Conservation (phyloP, 2,797 vertebrate species). For the Apogon talboti region DNA sequence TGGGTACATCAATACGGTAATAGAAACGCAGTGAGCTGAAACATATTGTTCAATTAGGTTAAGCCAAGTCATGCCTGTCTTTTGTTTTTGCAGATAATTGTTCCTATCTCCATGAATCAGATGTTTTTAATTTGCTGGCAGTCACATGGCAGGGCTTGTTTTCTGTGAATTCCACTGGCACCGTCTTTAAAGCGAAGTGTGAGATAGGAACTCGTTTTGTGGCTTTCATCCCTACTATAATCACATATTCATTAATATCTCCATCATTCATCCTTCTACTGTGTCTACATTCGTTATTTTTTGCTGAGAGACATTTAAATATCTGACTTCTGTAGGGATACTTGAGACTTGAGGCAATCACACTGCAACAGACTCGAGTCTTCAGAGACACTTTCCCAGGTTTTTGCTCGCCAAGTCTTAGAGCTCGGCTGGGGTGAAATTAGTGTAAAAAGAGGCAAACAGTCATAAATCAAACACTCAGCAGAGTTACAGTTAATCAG, state of each 20-base stretch:
- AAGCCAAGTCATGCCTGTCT: background rate
- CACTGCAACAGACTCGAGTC: background rate
- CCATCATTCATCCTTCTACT: too few relatives aligned
- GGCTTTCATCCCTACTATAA: too few relatives aligned
- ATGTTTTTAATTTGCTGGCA: background rate
- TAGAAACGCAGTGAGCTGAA: slow-evolving; percentile 2
- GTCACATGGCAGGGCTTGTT: background rate
- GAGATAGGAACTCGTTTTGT: too few relatives aligned
- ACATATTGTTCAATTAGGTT: background rate
- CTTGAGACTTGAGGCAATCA: background rate
- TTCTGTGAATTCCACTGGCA: background rate
- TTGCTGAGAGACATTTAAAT: background rate
- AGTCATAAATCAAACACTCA: slow-evolving; percentile 38
- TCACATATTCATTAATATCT: too few relatives aligned
- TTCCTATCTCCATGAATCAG: background rate
- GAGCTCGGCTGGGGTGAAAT: background rate
- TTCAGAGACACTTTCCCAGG: background rate
- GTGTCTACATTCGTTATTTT: too few relatives aligned
- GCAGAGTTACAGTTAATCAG: slow-evolving; percentile 47
- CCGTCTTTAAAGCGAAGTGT: too few relatives aligned
- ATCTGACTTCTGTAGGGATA: background rate
- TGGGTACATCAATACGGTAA: slow-evolving; percentile 2
- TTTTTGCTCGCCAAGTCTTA: background rate
- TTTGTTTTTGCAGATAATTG: background rate
- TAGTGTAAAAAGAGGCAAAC: slow-evolving; percentile 33